Evolutionary conservation across 2,888 invertebrate species (phyloP).

Genomic region (Eilema sororculum): DNA sequence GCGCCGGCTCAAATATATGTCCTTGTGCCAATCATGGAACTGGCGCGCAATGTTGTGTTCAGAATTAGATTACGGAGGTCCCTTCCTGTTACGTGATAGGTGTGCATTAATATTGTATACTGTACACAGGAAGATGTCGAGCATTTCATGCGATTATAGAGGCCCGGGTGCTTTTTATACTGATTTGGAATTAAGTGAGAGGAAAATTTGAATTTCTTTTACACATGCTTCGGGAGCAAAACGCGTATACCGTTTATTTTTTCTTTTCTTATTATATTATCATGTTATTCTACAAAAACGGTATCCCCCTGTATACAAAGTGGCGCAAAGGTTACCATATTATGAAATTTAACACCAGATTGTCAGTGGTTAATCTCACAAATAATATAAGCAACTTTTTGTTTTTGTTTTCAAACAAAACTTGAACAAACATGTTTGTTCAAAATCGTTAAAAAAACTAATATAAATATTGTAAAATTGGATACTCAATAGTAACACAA

Average conservation of each 20-base stretch:
- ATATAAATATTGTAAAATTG: no score
- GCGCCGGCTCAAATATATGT: slow-evolving; percentile 37
- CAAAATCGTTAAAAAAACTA: no score
- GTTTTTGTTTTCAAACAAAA: no score
- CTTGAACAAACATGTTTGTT: no score
- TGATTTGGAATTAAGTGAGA: slow-evolving; percentile 5
- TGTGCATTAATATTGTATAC: slow-evolving; percentile 37
- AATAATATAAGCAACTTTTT: not conserved
- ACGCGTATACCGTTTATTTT: not conserved
- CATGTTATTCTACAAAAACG: not conserved
- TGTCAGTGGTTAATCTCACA: not conserved
- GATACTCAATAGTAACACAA: no score
- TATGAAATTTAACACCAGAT: not conserved
- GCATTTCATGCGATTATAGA: slow-evolving; percentile 13
- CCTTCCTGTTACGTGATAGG: slow-evolving; percentile 48
- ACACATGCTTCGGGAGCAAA: not conserved
- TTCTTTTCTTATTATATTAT: not conserved
- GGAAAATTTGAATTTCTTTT: not conserved
- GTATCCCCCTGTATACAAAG: not conserved
- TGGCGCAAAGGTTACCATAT: not conserved
- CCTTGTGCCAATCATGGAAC: slow-evolving; percentile 43
- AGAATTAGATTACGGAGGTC: slow-evolving; percentile 46
- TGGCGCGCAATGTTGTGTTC: slow-evolving; percentile 36
- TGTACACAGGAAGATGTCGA: slow-evolving; percentile 20
- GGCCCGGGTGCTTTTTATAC: slow-evolving; percentile 2